These are phyloP conservation scores for Amazona vittata DNA, from an alignment of 2,113 vertebrate genomes.

Conservation along the genomic window DNA sequence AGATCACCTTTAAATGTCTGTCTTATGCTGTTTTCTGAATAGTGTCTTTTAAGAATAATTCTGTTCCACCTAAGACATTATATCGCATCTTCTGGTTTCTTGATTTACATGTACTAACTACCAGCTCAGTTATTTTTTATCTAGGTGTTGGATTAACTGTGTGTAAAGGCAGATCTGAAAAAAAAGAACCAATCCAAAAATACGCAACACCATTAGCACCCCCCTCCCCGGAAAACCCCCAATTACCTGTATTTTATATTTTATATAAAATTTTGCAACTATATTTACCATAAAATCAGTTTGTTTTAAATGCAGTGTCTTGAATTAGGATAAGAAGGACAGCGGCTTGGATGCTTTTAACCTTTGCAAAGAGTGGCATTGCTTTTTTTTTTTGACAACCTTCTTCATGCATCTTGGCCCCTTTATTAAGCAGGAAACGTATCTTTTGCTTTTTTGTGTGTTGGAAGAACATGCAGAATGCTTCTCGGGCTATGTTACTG, in stretches of 20 bases:
- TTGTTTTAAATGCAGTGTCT: not conserved
- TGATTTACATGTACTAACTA: not conserved
- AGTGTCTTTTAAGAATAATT: not conserved
- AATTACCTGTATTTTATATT: not conserved
- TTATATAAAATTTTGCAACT: not conserved
- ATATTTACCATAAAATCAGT: not conserved
- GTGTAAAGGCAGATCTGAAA: not conserved
- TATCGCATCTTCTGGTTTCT: not conserved
- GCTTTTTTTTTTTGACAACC: not conserved
- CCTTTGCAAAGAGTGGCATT: not conserved
- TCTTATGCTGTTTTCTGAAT: not conserved
- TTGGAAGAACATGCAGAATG: not conserved
- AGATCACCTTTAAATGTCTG: not conserved
- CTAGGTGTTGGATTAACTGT: not conserved
- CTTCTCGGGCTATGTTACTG: not conserved
- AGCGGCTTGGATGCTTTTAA: not conserved
- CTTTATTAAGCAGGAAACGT: not conserved
- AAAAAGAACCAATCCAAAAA: not conserved
- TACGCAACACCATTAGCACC: no score
- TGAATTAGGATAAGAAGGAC: not conserved
- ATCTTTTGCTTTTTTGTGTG: not conserved
- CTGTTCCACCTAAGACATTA: not conserved
- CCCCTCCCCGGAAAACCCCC: rapidly evolving
- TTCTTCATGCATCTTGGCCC: not conserved
- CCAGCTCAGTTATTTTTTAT: not conserved